phyloP scores from a whole-genome alignment of 2,888 invertebrate species.

The Panopea generosa region DNA sequence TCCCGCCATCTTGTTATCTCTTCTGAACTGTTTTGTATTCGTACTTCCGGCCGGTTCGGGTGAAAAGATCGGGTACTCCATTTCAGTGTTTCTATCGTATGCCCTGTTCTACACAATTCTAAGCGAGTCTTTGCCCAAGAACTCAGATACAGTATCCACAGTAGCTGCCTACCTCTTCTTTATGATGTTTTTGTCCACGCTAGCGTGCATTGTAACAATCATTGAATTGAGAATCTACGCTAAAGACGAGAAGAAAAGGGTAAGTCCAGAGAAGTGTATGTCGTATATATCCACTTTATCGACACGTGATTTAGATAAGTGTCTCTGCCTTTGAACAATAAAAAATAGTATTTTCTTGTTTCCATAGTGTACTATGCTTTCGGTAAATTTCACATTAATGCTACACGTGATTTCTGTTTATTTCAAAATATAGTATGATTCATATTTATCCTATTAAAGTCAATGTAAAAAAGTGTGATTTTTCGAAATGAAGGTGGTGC shows the following conservation, averaged over 20 bases:
- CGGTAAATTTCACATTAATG: too few relatives aligned
- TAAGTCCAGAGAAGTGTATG: neutral
- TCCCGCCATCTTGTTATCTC: constrained; percentile 48
- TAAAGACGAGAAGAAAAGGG: constrained; percentile 16
- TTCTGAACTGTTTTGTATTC: constrained; percentile 58
- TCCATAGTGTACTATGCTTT: too few relatives aligned
- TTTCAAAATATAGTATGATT: too few relatives aligned
- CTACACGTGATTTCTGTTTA: too few relatives aligned
- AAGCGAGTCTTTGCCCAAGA: constrained; percentile 53
- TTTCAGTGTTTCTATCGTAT: constrained; percentile 59
- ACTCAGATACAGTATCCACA: constrained; percentile 57
- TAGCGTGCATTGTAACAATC: constrained; percentile 52
- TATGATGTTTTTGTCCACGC: constrained; percentile 60
- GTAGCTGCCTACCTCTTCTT: constrained; percentile 57
- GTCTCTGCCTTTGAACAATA: too few relatives aligned
- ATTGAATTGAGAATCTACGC: constrained; percentile 52
- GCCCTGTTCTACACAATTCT: constrained; percentile 61
- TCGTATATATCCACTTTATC: too few relatives aligned
- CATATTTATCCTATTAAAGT: too few relatives aligned
- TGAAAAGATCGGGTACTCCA: constrained; percentile 55
- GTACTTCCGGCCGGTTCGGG: constrained; percentile 58
- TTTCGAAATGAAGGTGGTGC: too few relatives aligned
- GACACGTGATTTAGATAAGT: too few relatives aligned
- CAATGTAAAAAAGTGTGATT: too few relatives aligned
- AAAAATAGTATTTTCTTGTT: too few relatives aligned